Conservation (phyloP, 2,888 invertebrate species). For the Scelioninae gen. 2 region DNA sequence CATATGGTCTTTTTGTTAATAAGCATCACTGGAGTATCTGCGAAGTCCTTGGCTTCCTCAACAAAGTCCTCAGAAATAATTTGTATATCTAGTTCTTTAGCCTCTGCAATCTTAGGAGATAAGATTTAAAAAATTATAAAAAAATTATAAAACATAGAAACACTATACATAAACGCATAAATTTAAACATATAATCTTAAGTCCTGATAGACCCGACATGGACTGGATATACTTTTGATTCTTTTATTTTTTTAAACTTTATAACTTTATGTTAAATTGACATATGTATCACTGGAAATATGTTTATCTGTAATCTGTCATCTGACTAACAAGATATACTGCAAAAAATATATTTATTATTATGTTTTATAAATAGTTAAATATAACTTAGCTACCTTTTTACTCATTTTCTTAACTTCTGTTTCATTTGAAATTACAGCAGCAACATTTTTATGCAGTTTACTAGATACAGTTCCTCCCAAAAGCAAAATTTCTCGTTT, state of each 20-base stretch:
- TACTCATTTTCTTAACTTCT: slow-evolving; percentile 82
- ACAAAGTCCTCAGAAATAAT: slow-evolving; percentile 88
- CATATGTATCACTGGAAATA: too few species aligned
- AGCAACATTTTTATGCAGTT: slow-evolving; percentile 80
- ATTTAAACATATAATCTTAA: too few species aligned
- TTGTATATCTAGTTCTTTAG: slow-evolving; percentile 83
- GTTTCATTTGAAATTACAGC: slow-evolving; percentile 85
- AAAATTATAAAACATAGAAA: not conserved
- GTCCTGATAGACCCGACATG: too few species aligned
- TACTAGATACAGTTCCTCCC: slow-evolving; percentile 85
- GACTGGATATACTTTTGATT: too few species aligned
- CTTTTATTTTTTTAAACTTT: too few species aligned
- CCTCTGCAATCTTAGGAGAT: slow-evolving; percentile 78
- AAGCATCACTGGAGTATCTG: slow-evolving; percentile 80
- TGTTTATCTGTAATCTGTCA: too few species aligned
- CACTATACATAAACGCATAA: not conserved
- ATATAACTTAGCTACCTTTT: slow-evolving; percentile 68
- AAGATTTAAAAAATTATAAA: slow-evolving; percentile 1
- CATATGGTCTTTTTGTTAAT: slow-evolving; percentile 86
- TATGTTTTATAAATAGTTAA: too few species aligned
- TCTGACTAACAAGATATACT: too few species aligned
- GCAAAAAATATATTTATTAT: too few species aligned
- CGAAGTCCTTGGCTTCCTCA: slow-evolving; percentile 80
- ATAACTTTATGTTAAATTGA: too few species aligned
- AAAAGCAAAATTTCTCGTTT: slow-evolving; percentile 83